phyloP scores from a whole-genome alignment of 92 coral and sea anemone species.

The Parazoanthus swiftii region DNA sequence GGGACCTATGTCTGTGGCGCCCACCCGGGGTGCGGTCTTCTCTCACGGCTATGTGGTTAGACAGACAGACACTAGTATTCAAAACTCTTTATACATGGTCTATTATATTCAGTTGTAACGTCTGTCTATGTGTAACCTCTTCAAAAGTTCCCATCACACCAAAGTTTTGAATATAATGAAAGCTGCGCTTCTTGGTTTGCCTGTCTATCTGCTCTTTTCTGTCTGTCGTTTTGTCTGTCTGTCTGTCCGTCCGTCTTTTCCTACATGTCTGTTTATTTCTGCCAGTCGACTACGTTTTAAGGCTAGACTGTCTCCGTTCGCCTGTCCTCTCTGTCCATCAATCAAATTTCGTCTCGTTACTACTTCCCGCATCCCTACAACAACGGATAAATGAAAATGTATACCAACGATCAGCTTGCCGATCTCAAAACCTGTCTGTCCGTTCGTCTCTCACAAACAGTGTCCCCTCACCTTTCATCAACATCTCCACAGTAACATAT shows the following conservation, averaged over 20 bases:
- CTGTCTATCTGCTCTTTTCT: not conserved
- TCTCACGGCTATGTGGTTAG: constrained; percentile 72
- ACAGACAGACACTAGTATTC: too few species aligned
- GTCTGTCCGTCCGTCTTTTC: not conserved
- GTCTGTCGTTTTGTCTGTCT: not conserved
- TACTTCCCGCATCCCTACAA: too few species aligned
- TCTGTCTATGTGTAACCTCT: not conserved
- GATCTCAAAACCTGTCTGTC: not conserved
- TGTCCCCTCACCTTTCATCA: not conserved
- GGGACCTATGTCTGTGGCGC: constrained; percentile 90
- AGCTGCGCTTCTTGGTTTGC: not conserved
- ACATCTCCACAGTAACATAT: not conserved
- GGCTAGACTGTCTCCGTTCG: too few species aligned
- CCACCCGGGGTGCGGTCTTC: constrained; percentile 98
- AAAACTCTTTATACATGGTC: not conserved
- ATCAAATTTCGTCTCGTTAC: too few species aligned
- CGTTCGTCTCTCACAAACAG: not conserved
- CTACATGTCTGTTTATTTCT: too few species aligned
- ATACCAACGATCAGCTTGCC: too few species aligned
- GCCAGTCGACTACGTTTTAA: too few species aligned
- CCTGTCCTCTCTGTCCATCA: too few species aligned
- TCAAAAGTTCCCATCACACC: too few species aligned
- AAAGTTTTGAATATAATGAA: too few species aligned
- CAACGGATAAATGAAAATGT: too few species aligned
- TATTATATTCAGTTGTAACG: not conserved